Conservation (phyloP, 2,888 invertebrate species). For the Pandemis heparana region DNA sequence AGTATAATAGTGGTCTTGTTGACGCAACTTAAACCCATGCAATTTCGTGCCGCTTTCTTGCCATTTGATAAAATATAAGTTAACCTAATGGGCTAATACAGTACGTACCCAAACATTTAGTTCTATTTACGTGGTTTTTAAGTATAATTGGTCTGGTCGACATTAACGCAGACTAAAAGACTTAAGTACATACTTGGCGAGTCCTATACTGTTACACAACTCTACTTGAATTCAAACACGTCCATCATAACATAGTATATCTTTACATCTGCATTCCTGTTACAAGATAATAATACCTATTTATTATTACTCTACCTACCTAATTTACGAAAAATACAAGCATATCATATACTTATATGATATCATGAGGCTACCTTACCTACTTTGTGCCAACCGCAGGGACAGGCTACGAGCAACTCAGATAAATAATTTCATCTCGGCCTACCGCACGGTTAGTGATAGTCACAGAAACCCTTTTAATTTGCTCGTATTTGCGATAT, state of each 20-base stretch:
- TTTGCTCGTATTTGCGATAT: not conserved
- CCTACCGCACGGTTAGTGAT: not conserved
- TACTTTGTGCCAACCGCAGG: conserved; percentile 18
- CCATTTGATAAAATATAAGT: conserved; percentile 52
- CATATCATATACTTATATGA: not conserved
- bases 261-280: not conserved
- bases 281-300: not conserved
- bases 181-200: not conserved
- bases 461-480: not conserved
- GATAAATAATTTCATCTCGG: conserved; percentile 8
- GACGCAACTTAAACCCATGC: conserved; percentile 50
- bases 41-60: conserved; percentile 53
- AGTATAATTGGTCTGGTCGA: conserved; percentile 52
- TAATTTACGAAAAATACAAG: not conserved
- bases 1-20: conserved; percentile 46
- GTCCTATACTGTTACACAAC: not conserved
- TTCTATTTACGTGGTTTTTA: conserved; percentile 46
- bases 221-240: not conserved
- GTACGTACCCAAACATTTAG: not conserved
- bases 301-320: not conserved
- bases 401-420: not conserved
- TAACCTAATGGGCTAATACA: conserved; percentile 13
- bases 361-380: conserved; percentile 1
- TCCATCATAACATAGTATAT: not conserved
- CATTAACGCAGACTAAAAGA: not conserved